Evolutionary conservation across 2,113 vertebrate genomes (phyloP), one percentile per base, ranked within the genome.

Genomic region (Xiphophorus couchianus): DNA sequence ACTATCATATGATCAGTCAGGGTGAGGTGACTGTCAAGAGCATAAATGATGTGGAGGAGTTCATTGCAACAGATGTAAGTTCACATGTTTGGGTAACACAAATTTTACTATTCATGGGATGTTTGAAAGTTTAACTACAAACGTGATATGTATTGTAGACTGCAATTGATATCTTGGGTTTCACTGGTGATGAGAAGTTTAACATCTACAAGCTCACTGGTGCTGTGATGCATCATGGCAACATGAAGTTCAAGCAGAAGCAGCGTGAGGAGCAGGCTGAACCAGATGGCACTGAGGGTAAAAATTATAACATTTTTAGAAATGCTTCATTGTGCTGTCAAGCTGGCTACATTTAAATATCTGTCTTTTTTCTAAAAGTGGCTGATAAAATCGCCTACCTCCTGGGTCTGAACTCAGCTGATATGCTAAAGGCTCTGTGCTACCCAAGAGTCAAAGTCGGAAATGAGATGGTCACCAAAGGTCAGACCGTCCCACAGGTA

Each of bases 121-220:
- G 5, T 15, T 33, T 22, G 8, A 33, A 31, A 22, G 29, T 14
- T 19, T 6, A 62, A 62, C 9, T 4, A 63, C 62, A 63, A 19
- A 2, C 62, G 37, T 35, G 0, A n/a, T 22, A 37, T 66, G 2
- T 0, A 35, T 66, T 77, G 1, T 61, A 95, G 94, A 91, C 90
- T 9, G 93, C 94, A 0, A 92, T 95, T 86, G 92, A 93, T 63
- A 95, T 95, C 39, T 78, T 95, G 86, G 94, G 93, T 54, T 97
- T 98, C 89, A 95, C 70, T 86, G 81, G 78, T 0, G 96, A 98
- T 0, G 96, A 97, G 79, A 98, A 98, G 42, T 2, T 81, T 2
- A 93, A 83, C 71, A 94, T 95, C 83, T 97, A 94, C 88, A 97
- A 97, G 88, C 92, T 98, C 83, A 95, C 95, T 62, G 97, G 96